Conservation (phyloP, 2,113 vertebrate species). For the Marmota monax region DNA sequence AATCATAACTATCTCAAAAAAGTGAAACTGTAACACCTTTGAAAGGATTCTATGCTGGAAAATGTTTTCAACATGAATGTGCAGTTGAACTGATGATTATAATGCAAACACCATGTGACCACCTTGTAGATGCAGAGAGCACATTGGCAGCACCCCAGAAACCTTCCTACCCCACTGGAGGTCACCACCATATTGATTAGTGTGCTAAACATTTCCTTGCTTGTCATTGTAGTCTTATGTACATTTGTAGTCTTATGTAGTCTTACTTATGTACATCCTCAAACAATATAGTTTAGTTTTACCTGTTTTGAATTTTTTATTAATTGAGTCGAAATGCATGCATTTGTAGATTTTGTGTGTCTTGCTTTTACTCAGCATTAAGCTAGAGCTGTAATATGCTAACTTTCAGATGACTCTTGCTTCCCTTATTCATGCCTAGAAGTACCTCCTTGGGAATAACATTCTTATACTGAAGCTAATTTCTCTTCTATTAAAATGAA, state of each 20-base stretch:
- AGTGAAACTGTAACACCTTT: slow-evolving; percentile 30
- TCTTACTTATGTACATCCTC: not conserved
- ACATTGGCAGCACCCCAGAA: not conserved
- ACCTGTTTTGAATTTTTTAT: not conserved
- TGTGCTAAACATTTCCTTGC: not conserved
- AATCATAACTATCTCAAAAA: not conserved
- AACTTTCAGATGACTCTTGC: slow-evolving; percentile 40
- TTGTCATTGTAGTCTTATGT: slow-evolving; percentile 9
- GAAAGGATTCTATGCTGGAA: not conserved
- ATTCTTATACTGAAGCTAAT: slow-evolving; percentile 28
- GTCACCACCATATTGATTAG: not conserved
- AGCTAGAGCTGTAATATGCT: not conserved
- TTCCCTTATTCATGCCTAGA: not conserved
- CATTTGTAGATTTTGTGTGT: not conserved
- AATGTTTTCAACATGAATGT: not conserved
- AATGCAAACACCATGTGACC: slow-evolving; percentile 5
- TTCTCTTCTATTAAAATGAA: not conserved
- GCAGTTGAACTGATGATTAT: not conserved
- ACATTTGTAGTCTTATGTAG: no score
- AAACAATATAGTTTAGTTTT: slow-evolving; percentile 26
- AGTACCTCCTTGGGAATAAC: not conserved
- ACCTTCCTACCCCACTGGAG: not conserved
- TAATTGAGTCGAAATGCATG: not conserved
- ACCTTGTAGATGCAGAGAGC: not conserved
- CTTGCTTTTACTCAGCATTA: slow-evolving; percentile 45